Evolutionary conservation across 1,140 invertebrate genomes (phyloP), one percentile per base, ranked within the genome.

Genomic region (Vanessa tameamea): DNA sequence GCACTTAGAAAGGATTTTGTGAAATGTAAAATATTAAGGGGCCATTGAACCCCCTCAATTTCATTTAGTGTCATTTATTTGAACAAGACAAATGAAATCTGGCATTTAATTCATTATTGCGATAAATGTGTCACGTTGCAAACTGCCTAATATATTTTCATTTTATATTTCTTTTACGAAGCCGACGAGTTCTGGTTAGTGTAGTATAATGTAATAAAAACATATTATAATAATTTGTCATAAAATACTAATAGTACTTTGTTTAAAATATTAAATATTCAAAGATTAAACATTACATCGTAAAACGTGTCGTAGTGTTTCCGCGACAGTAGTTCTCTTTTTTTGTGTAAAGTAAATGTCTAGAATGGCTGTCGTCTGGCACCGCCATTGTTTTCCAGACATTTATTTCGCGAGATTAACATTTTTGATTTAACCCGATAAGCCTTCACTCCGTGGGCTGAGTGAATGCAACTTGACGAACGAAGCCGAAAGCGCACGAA

Each of bases 381-480:
- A 47, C 47, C 7, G 64, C 55, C 20, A 73, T 73, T 73, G 71
- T 73, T 53, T 73, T 14, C 48, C 67, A 59, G 57, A 67, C 72
- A 51, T 72, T 57, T 72, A 72, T 70, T 20, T 47, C 55, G n/a
- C 26, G 53, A 69, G 55, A 43, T 59, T 73, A 73, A 68, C 64
- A 68, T 68, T 69, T 68, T 31, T 68, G 72, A 73, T 73, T 68
- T 50, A 68, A 59, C 72, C 65, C 72, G 72, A 66, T 73, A 73
- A 69, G 69, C 75, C 65, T 76, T 72, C 75, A 55, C 61, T 63
- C 50, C 50, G 70, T 59, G 70, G 63, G 53, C 66, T 13, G 68
- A 74, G 75, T 72, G 75, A 76, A 76, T 76, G 70, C 70, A 76
- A 72, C 50, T 61, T 55, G 61, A 69, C 75, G 69, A 73, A 50